Evolutionary conservation across 2,888 invertebrate species (phyloP), one percentile per base, ranked within the genome.

Genomic region (Nomada fucata): DNA sequence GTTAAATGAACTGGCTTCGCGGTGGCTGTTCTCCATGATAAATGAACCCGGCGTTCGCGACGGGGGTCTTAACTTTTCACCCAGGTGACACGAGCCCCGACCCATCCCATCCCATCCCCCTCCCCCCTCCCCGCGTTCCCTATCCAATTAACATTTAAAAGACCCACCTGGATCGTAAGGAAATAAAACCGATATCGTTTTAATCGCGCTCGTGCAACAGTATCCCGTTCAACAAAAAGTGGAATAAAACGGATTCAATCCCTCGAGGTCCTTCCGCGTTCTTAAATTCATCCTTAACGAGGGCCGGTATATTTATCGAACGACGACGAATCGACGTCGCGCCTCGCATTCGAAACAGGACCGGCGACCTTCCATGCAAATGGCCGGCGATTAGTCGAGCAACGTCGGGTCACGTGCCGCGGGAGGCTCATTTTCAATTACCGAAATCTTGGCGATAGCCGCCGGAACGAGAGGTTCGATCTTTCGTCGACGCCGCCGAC

Each of bases 401-500:
- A 13, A 52, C 5, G 13, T 11, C 29, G 44, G 0, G 7, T 5
- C 36, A 36, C 5, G 4, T 42, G 1, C 20, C 47, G 13, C 10
- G 4, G 23, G 18, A 23, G n/a, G 13, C n/a, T 44, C 63, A 65
- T 70, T 87, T 87, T 87, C 87, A 82, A 85, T 87, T 80, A 83
- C 63, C 82, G 59, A 72, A 78, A 81, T 79, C 75, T 67, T 57
- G 15, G 13, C 7, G 11, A n/a, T 42, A 10, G 60, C 10, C 61
- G 44, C 55, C 67, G 50, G 26, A 29, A 20, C 50, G 55, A 64
- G 59, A 13, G 61, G 57, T 76, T 79, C 81, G 84, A 83, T 87
- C 79, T 82, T 82, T 73, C 65, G 70, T 52, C 69, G 18, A 10
- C 57, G 57, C 68, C 18, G 59, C 36, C 55, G 60, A 1, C 52